These are phyloP conservation scores for Apodemia zela DNA, from an alignment of 2,888 invertebrate species.

Conservation along the genomic window DNA sequence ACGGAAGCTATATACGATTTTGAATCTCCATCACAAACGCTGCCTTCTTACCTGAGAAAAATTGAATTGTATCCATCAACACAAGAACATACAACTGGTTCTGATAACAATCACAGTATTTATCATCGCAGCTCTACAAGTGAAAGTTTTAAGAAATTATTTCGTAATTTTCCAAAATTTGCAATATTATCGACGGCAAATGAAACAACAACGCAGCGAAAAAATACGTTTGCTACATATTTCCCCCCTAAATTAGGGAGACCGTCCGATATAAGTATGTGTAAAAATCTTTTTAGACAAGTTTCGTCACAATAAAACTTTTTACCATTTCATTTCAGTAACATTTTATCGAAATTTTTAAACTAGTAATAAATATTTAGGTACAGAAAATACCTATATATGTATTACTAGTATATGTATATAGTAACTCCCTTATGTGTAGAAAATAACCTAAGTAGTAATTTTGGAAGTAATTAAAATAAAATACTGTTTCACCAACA, in stretches of 20 bases:
- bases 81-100: constrained; percentile 15
- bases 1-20: constrained; percentile 33
- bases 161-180: no score
- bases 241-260: not conserved
- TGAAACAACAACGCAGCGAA: not conserved
- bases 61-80: not conserved
- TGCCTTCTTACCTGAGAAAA: not conserved
- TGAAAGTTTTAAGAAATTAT: no score
- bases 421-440: no score
- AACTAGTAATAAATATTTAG: no score
- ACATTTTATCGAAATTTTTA: no score
- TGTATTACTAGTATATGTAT: no score
- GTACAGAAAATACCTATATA: no score
- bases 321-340: no score
- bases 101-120: not conserved
- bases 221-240: not conserved
- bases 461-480: no score
- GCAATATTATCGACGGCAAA: not conserved
- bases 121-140: not conserved
- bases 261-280: not conserved
- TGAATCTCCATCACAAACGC: constrained; percentile 16
- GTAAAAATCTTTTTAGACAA: not conserved
- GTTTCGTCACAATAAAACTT: no score
- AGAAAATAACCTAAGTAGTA: no score
- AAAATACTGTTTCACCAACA: no score